Evolutionary conservation across 2,113 vertebrate genomes (phyloP), one percentile per base, ranked within the genome.

Genomic region (Tamias sibiricus): DNA sequence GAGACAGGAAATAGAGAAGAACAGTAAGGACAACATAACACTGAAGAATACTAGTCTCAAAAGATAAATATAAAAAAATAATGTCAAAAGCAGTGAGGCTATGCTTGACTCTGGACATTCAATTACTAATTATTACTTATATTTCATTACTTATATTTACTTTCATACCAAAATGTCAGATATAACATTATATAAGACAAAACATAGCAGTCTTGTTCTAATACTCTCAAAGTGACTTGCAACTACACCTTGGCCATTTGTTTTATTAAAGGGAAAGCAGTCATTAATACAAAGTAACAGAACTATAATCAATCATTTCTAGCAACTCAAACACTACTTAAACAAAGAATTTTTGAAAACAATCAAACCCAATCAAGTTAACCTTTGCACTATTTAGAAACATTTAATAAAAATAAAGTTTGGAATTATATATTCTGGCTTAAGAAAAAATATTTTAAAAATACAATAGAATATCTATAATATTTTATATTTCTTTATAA

Each of bases 391-490:
- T 95, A 81, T 49, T 68, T 42, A 95, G 54, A 30, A 95, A 87
- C 71, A 72, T 52, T 62, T 66, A 91, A 42, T 40, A 76, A 74
- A 30, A 87, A 71, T 24, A n/a, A 44, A 83, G 37, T 92, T 83
- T 11, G 40, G 14, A 92, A 69, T 95, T 40, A 75, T 28, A 87
- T 1, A 40, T 28, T 19, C 59, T 74, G 42, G 8, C 26, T 66
- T 95, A 95, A 76, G 44, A 69, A 82, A 75, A 88, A 76, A 77
- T 89, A 69, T n/a, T 59, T 16, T 89, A 64, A 87, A 90, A 81
- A 84, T 42, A 87, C n/a, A 83, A 88, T 1, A 77, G 59, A 62
- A 76, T 44, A 54, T 47, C 14, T 59, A 66, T 57, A 57, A 57
- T 20, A 77, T 54, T 84, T 77, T 30, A 35, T 12, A 69, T 76